phyloP scores from a whole-genome alignment of 2,113 vertebrate genomes.

The Struthio camelus region DNA sequence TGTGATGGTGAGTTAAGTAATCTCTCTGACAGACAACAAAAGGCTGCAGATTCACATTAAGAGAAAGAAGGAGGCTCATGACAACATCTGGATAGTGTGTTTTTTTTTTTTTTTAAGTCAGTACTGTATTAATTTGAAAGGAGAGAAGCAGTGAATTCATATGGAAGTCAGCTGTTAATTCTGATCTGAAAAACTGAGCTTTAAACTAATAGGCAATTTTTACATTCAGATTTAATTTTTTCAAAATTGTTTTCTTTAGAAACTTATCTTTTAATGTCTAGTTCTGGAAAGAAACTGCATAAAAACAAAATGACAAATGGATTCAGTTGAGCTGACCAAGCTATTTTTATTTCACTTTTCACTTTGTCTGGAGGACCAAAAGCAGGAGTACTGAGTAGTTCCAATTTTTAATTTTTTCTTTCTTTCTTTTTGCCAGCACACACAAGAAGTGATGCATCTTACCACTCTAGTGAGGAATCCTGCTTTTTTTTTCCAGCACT shows the following conservation, averaged over 20 bases:
- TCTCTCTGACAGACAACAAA: background rate
- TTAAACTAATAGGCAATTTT: background rate
- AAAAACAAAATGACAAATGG: background rate
- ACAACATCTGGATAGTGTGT: background rate
- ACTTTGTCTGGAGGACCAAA: background rate
- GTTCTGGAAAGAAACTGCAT: background rate
- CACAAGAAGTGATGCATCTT: background rate
- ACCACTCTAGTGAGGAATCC: background rate
- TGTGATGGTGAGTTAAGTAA: background rate
- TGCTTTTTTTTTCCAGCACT: background rate
- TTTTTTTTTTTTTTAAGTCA: background rate
- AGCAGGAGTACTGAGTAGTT: background rate
- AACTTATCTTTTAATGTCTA: background rate
- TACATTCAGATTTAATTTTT: background rate
- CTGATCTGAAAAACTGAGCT: background rate
- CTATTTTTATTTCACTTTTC: background rate
- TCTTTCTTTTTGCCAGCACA: background rate
- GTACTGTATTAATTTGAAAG: background rate
- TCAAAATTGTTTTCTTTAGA: background rate
- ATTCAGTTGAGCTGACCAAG: background rate
- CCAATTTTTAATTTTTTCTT: background rate
- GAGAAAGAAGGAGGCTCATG: background rate
- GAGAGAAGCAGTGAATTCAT: background rate
- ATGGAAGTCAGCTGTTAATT: background rate
- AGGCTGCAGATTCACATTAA: background rate